Conservation (phyloP, 2,797 vertebrate species). For the Pipistrellus nathusii region DNA sequence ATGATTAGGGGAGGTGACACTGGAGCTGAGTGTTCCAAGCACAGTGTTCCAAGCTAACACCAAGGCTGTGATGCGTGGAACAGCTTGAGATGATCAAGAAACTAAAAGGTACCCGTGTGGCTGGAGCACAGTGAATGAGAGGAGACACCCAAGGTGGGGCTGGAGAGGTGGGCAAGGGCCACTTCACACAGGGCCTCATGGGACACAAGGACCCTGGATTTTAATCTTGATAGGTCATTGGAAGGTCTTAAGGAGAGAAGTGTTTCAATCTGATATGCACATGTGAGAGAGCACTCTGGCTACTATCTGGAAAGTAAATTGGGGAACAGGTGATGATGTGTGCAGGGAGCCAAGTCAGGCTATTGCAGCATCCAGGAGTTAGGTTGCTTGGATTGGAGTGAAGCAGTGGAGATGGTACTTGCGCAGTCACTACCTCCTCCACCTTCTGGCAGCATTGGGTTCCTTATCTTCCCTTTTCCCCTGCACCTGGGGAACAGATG, state of each 20-base stretch:
- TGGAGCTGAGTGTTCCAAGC: background rate
- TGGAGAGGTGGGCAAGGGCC: background rate
- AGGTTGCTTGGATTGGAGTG: background rate
- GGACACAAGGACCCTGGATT: background rate
- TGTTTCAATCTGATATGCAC: background rate
- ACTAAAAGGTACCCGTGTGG: background rate
- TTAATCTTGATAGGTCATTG: background rate
- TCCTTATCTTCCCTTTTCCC: background rate
- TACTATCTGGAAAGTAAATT: background rate
- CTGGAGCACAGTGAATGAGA: background rate
- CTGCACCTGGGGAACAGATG: background rate
- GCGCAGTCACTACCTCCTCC: accelerated
- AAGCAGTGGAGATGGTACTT: background rate
- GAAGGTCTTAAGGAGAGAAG: background rate
- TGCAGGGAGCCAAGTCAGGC: background rate
- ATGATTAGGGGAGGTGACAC: background rate
- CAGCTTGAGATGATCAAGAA: background rate
- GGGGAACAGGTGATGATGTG: background rate
- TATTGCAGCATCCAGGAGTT: background rate
- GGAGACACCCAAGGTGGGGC: background rate
- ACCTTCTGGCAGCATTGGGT: background rate
- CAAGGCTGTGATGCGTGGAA: background rate
- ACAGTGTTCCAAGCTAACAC: background rate
- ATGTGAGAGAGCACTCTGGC: background rate
- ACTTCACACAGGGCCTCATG: background rate